Evolutionary conservation across 2,797 vertebrate genomes (phyloP), one percentile per base, ranked within the genome.

Genomic region (Acanthis flammea): DNA sequence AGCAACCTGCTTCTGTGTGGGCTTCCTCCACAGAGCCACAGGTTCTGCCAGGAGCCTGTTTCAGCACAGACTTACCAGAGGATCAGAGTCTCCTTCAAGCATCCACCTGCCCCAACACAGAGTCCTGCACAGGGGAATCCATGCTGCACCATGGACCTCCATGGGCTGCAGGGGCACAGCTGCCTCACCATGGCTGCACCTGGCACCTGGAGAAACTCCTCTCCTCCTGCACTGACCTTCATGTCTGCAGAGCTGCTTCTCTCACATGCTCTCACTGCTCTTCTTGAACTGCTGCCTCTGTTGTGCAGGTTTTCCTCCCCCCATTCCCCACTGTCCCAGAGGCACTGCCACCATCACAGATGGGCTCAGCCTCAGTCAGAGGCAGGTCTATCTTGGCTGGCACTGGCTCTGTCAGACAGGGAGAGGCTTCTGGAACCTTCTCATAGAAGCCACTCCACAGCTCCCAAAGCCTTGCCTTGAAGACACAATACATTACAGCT

Each of bases 11-110:
- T 41, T 28, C 35, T 12, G 5, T 45, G 28, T n/a, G 31, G 14
- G 23, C 19, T n/a, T 9, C 14, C 18, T 53, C 27, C 47, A 17
- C 0, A 1, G 12, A 3, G 5, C 39, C n/a, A 53, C 27, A 62
- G 47, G 14, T 53, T 37, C 47, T 62, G 47, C 19, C n/a, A 53
- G 23, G 28, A 45, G 19, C 23, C 67, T n/a, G 6, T n/a, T 53
- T 31, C 39, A 37, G 57, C 27, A 71, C 0, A 1, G 27, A 51
- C 47, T 22, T 61, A 22, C 39, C 28, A 61, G 22, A 47, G 44
- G 24, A 51, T 18, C n/a, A 44, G 12, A 44, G 14, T 14, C 47
- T 45, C 57, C 48, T 53, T 71, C n/a, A 37, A 7, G 47, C n/a
- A 45, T 5, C 14, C 18, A 45, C 23, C n/a, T 23, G 23, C 57